Base-by-base conservation (phyloP, 2,113 vertebrate genomes). In the Atlantisia rogersi region DNA sequence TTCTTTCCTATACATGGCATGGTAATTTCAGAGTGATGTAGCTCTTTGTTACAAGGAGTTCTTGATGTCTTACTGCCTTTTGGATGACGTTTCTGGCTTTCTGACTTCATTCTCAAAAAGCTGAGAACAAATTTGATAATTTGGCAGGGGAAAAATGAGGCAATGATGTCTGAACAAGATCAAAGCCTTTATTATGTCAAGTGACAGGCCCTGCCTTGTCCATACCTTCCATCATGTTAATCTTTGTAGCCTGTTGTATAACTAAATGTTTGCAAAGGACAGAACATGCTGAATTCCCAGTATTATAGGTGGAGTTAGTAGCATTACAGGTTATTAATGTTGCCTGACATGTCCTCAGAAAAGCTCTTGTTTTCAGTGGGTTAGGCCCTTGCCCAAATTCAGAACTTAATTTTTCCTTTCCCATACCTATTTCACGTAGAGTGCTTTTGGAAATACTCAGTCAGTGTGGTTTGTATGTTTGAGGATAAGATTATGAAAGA, bases 141-240 rank as follows among this genome's bases (percentile, higher is more conserved):
- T 94, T 95, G 95, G 95, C 94, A 94, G 65, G 83, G 24, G 48
- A 86, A 55, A 86, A 92, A 78, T 62, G 93, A 96, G 50, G 82
- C 82, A 77, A 11, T 59, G 81, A 37, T 93, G 86, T 95, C 70
- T 96, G 95, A 92, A 84, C 24, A 86, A 95, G 94, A 96, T 95
- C 92, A 96, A 95, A 96, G 94, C n/a, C 53, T 88, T 77, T 92
- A 16, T 88, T 90, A 88, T 93, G 93, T 92, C 44, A 13, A 84
- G 86, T 92, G 96, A 71, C 95, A 94, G 96, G 95, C 76, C 95
- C 92, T 96, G 86, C 95, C 95, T 96, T 96, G 95, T 96, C 88
- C 82, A 7, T 95, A 19, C 86, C 77, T 94, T 93, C 93, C 65
- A 1, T 95, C 93, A 68, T 58, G 95, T 93, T 92, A 83, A 93